phyloP scores from a whole-genome alignment of 2,888 invertebrate species.

The Coelinius sp. region DNA sequence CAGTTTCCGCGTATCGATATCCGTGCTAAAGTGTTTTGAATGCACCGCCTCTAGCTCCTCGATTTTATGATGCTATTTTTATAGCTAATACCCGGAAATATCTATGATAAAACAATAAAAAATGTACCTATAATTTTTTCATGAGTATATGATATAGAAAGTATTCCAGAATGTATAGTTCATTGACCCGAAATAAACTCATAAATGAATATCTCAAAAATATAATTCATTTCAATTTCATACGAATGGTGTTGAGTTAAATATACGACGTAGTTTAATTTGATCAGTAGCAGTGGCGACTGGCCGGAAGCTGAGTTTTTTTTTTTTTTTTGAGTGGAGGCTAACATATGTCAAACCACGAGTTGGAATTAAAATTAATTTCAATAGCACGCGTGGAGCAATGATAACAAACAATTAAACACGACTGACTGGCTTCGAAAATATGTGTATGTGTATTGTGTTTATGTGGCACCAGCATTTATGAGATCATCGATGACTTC shows the following conservation, averaged over 20 bases:
- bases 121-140: no score
- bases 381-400: slow-evolving; percentile 70
- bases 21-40: neutral
- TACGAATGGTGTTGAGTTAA: slow-evolving; percentile 11
- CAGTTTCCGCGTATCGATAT: slow-evolving; percentile 5
- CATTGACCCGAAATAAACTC: neutral
- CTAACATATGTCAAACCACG: slow-evolving; percentile 40
- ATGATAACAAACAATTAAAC: slow-evolving; percentile 71
- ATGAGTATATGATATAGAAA: no score
- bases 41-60: slow-evolving; percentile 1
- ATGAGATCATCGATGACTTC: slow-evolving; percentile 26
- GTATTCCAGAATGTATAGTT: neutral
- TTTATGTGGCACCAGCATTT: neutral
- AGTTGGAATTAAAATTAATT: slow-evolving; percentile 69
- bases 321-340: slow-evolving; percentile 63
- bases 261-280: slow-evolving; percentile 61
- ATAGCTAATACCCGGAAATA: neutral
- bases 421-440: slow-evolving; percentile 36
- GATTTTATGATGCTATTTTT: neutral
- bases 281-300: slow-evolving; percentile 52
- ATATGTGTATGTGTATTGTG: slow-evolving; percentile 3
- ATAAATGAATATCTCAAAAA: neutral
- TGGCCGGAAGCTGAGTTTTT: slow-evolving; percentile 42
- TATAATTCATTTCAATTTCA: slow-evolving; percentile 3
- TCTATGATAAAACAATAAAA: neutral